Percentiles rank a stretch among this genome's conserved stretches.
These are phyloP conservation scores for Lycia hirtaria DNA, from an alignment of 2,888 invertebrate species.

Conservation along the genomic window DNA sequence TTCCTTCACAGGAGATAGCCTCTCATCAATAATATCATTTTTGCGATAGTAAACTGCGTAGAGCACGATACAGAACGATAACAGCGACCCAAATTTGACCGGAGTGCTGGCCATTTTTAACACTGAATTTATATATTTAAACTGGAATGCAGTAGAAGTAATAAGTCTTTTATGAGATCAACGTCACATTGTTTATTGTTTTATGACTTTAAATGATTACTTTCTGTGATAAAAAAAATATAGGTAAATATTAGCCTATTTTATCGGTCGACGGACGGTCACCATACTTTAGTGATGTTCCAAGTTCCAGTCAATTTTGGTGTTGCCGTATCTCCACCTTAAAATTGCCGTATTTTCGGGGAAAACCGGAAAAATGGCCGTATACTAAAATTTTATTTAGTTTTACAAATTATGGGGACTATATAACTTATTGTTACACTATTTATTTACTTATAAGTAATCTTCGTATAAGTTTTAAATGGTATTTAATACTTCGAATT, in stretches of 20 bases:
- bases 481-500: too few relatives aligned
- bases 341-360: too few relatives aligned
- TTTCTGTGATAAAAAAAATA: slow-evolving; percentile 45
- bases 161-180: slow-evolving; percentile 50
- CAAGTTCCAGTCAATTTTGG: too few relatives aligned
- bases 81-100: slow-evolving; percentile 70
- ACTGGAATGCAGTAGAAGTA: slow-evolving; percentile 69
- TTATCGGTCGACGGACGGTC: slow-evolving; percentile 11
- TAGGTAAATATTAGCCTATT: slow-evolving; percentile 26
- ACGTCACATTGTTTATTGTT: slow-evolving; percentile 74
- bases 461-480: too few relatives aligned
- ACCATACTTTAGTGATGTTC: too few relatives aligned
- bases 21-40: slow-evolving; percentile 64
- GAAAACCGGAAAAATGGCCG: too few relatives aligned
- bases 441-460: too few relatives aligned
- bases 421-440: too few relatives aligned
- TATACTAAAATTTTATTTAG: too few relatives aligned
- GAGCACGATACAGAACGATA: slow-evolving; percentile 70
- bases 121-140: slow-evolving; percentile 42
- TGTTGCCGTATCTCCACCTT: too few relatives aligned
- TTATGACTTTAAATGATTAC: slow-evolving; percentile 37
- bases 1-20: slow-evolving; percentile 74
- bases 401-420: too few relatives aligned
- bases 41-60: slow-evolving; percentile 74
- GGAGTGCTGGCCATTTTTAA: slow-evolving; percentile 72